A percentile compares a stretch with the other conserved stretches of the same genome.
Evolutionary conservation across 2,797 vertebrate genomes (phyloP).

Genomic region (Schizothorax lantsangensis): DNA sequence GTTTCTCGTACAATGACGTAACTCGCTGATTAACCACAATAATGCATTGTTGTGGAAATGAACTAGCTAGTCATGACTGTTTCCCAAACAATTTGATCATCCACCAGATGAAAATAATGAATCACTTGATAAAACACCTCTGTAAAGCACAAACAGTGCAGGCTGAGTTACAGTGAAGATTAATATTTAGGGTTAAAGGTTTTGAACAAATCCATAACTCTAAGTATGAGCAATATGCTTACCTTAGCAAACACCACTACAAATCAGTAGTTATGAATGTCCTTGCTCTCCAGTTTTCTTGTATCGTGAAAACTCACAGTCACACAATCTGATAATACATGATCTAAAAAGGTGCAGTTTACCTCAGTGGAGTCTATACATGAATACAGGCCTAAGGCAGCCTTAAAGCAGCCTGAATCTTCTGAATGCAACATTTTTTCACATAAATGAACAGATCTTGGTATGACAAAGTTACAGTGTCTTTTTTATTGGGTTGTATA

Average conservation of each 20-base stretch:
- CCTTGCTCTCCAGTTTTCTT: constrained; percentile 2
- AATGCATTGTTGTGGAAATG: not conserved
- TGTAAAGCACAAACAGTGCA: not conserved
- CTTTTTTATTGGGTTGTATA: constrained; percentile 16
- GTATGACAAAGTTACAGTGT: constrained; percentile 7
- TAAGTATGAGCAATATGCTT: not conserved
- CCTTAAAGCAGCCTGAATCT: not conserved
- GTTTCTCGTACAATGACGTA: too few relatives aligned
- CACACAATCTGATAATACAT: not conserved
- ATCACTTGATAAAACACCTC: not conserved
- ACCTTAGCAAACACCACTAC: not conserved
- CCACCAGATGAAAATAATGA: not conserved
- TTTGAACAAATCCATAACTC: constrained; percentile 3
- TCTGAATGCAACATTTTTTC: constrained; percentile 14
- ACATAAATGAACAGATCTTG: constrained; percentile 9
- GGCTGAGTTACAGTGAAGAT: not conserved
- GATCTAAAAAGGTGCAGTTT: not conserved
- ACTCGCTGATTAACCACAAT: too few relatives aligned
- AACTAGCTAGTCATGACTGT: not conserved
- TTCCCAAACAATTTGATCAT: not conserved
- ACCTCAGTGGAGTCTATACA: not conserved
- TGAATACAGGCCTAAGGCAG: constrained; percentile 1
- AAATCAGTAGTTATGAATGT: constrained; percentile 9
- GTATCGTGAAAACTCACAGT: not conserved
- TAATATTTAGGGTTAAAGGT: constrained; percentile 4